Evolutionary conservation across 2,888 invertebrate species (phyloP), one percentile per base, ranked within the genome.

Genomic region (Trichopria drosophilae): DNA sequence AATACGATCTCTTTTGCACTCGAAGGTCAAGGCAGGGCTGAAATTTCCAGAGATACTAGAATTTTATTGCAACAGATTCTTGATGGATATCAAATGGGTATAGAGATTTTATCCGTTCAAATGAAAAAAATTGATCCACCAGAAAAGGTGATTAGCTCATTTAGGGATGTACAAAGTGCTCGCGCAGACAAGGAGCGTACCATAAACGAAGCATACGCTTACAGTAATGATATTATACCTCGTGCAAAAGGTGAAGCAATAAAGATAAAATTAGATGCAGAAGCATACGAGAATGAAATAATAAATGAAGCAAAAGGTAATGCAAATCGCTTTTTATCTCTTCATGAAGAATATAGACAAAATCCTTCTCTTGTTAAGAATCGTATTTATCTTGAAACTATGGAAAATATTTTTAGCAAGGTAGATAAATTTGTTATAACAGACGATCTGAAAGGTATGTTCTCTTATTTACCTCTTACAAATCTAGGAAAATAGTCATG

Each of bases 361-460:
- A 44, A 34, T 44, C 44, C 44, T 44, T 44, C 44, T 44, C 44
- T 44, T 35, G 44, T 44, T 44, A 44, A 44, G 44, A 44, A 44
- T 13, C 44, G 44, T 44, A 44, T 44, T 44, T 44, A 44, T 44
- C 44, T 44, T 44, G 44, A 44, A 44, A 44, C 44, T 44, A 44
- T 44, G 44, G 42, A 42, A 42, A 45, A 36, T 36, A 45, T 36
- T 45, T 36, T 45, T 28, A 45, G 45, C 28, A 45, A 45, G 45
- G 36, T 45, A 36, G 45, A 45, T 19, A 45, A 45, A 36, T 28
- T 45, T 45, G 36, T 36, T 36, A 26, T 36, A 36, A 36, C 42
- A 32, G 42, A 42, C 32, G 42, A 42, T 42, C 42, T 42, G 42
- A 42, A 42, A 31, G 42, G 42, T 42, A 42, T 42, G 42, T 42